phyloP scores from a whole-genome alignment of 2,797 vertebrate genomes.

The Pachyuromys duprasi region DNA sequence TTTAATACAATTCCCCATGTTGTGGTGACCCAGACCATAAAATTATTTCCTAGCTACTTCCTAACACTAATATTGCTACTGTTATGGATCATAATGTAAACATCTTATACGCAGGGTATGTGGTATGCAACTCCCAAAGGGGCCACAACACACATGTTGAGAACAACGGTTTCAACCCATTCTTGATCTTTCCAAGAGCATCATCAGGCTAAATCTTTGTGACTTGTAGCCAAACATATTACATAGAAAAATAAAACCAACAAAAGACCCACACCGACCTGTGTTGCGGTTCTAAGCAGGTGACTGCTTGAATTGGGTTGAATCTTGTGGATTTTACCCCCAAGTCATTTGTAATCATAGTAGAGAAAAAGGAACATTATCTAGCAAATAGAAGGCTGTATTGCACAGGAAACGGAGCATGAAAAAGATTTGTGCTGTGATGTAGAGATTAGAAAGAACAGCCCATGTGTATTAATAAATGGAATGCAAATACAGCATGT shows the following conservation, averaged over 20 bases:
- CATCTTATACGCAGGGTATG: neutral
- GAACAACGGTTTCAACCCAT: neutral
- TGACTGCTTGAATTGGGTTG: constrained; percentile 37
- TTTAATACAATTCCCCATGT: neutral
- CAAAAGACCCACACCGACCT: neutral
- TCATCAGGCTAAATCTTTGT: neutral
- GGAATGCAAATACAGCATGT: constrained; percentile 82
- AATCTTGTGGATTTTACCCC: neutral
- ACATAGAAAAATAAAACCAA: constrained; percentile 20
- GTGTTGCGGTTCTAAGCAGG: neutral
- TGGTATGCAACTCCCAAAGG: neutral
- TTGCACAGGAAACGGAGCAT: constrained; percentile 84
- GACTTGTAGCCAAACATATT: neutral
- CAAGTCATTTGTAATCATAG: constrained; percentile 75
- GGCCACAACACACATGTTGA: neutral
- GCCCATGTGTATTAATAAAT: constrained; percentile 81
- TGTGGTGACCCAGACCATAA: neutral
- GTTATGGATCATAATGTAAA: neutral
- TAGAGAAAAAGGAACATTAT: constrained; percentile 75
- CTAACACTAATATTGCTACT: neutral
- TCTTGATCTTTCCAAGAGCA: constrained; percentile 33
- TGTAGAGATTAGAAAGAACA: constrained; percentile 84
- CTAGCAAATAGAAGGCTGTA: constrained; percentile 75
- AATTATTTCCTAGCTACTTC: neutral
- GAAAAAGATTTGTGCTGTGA: constrained; percentile 85